Percentiles rank a stretch among this genome's conserved stretches.
Conservation (phyloP, 2,113 vertebrate species). For the Brachypodius melanocephalos region DNA sequence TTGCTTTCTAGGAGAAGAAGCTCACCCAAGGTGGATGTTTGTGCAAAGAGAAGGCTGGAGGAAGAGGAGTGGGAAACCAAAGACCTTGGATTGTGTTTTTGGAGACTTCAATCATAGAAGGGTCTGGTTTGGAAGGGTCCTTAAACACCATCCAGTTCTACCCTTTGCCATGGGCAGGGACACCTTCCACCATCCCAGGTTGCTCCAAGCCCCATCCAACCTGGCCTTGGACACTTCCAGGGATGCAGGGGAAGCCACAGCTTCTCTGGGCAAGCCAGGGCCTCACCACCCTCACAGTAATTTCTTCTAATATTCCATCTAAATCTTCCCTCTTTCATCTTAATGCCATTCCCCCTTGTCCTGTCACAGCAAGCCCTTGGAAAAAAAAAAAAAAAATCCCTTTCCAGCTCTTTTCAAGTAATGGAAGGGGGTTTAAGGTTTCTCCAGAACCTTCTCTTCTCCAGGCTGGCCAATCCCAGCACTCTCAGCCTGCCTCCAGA, state of each 20-base stretch:
- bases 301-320: background rate
- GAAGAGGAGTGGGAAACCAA: background rate
- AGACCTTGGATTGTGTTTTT: background rate
- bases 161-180: rapidly evolving
- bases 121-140: background rate
- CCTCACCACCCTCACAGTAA: background rate
- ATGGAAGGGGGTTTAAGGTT: background rate
- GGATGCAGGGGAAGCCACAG: background rate
- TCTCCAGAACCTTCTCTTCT: background rate
- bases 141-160: background rate
- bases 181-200: rapidly evolving
- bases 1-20: background rate
- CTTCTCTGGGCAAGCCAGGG: background rate
- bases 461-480: background rate
- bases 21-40: background rate
- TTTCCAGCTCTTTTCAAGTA: background rate
- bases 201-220: rapidly evolving
- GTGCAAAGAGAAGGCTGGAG: background rate
- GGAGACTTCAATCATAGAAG: background rate
- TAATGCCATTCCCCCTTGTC: background rate
- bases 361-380: too few species aligned
- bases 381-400: background rate
- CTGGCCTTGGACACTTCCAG: background rate
- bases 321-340: background rate
- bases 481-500: background rate